Evolutionary conservation across 2,888 invertebrate genomes (phyloP), one percentile per base, ranked within the genome.

Genomic region (Thecophora atra): DNA sequence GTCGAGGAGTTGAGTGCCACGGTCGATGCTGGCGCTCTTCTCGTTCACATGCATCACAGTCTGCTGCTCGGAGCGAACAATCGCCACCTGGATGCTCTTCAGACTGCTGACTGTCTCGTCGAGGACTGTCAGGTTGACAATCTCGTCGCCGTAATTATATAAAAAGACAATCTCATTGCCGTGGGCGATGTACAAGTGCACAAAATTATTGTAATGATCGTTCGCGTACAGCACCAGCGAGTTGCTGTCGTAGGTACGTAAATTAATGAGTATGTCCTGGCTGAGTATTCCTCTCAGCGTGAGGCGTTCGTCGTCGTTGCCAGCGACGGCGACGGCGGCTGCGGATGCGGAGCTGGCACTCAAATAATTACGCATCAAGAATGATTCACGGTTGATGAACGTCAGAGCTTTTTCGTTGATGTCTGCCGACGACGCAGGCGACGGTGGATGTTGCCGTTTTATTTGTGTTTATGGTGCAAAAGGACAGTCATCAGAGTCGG

Each of bases 121-220:
- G 56, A 91, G 90, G 1, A 96, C 91, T 62, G 93, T 92, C 79
- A 95, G 90, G 84, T 93, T 93, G 77, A 92, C 89, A 77, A 94
- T 94, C 87, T 92, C 92, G 80, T 93, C 91, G 76, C 91, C 93
- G 76, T 93, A 90, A 84, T 97, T 97, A 85, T 95, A 96, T 3
- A 95, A 87, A 81, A 95, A 95, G 58, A 95, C 91, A 28, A 96
- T 92, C 87, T 91, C 90, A 11, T 92, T 92, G 17, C 93, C 93
- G 74, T 92, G 92, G 76, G 92, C 91, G 74, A 96, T 91, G 85
- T 94, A 95, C 37, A 97, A 87, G 85, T 97, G 97, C 67, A 96
- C 92, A 84, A 97, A 97, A 86, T 98, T 98, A 83, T 97, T 97
- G 73, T 95, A 88, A 84, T 97, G 93, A 85, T 98, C 97, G 82